Evolutionary conservation across 2,797 vertebrate species (phyloP), one percentile per base, ranked within the genome.

Genomic region (Enteromius afrohamiltoni): DNA sequence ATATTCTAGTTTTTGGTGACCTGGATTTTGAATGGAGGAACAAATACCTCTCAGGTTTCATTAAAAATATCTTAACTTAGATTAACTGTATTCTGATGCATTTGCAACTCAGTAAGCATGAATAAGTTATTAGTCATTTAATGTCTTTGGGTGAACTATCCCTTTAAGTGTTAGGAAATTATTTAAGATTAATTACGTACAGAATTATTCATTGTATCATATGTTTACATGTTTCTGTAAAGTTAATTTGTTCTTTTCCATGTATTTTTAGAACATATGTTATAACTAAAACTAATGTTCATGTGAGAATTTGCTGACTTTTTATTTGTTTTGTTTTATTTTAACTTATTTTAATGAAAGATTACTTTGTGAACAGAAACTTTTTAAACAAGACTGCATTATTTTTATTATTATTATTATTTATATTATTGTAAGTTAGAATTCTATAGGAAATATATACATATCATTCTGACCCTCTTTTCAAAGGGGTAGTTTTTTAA

Each of bases 401-500:
- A 16, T 37, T 11, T 40, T 21, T 34, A n/a, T 55, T 37, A 53
- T 7, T 34, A 37, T 34, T 55, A 53, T n/a, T n/a, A n/a, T n/a
- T 55, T 40, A 75, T 37, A 40, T 76, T 76, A 40, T 58, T 2
- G 51, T 3, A 13, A 23, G 29, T 23, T 75, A 75, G 31, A 58
- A 23, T 19, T 67, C 0, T 26, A 62, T 34, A 53, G 47, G 47
- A 45, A 14, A 23, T 23, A 23, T n/a, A 26, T 23, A 69, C 37
- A 73, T 34, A 29, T 74, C 29, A 53, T 53, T 53, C 19, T 74
- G 70, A 53, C 70, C 71, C 6, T 53, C 21, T 76, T 76, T 76
- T 17, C 37, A 21, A 76, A 26, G 7, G 74, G 7, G 14, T 42
- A 8, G 29, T 42, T 60, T 45, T 77, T 55, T 60, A 2, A 34